Evolutionary conservation across 2,113 vertebrate species (phyloP).

Genomic region (Leucosticte australis): DNA sequence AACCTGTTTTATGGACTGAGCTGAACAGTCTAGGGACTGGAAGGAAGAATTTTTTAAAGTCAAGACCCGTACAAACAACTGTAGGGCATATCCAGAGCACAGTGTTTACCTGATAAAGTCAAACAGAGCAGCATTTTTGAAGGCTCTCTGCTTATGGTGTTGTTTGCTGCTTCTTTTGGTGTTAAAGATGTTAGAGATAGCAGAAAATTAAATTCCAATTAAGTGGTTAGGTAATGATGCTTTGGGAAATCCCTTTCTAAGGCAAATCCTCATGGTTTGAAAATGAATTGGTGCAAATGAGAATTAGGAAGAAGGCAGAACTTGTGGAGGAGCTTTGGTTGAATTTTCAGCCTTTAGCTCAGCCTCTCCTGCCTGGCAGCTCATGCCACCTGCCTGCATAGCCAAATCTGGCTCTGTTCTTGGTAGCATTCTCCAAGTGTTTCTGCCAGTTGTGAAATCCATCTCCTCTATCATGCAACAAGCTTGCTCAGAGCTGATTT

Average conservation of each 20-base stretch:
- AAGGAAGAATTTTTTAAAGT: not conserved
- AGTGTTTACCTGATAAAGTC: not conserved
- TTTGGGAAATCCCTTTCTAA: not conserved
- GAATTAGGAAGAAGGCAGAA: not conserved
- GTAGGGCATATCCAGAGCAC: not conserved
- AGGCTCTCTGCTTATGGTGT: accelerated
- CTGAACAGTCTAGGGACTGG: not conserved
- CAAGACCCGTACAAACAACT: not conserved
- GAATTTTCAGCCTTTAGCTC: not conserved
- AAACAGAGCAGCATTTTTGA: not conserved
- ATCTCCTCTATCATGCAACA: not conserved
- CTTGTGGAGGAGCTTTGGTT: not conserved
- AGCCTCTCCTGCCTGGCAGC: not conserved
- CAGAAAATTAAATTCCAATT: not conserved
- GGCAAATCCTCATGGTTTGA: not conserved
- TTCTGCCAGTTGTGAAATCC: conserved; percentile 1
- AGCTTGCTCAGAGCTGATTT: not conserved
- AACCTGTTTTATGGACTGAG: not conserved
- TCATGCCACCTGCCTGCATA: not conserved
- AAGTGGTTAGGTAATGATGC: not conserved
- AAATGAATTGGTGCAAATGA: not conserved
- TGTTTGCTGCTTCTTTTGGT: not conserved
- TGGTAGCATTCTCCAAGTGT: not conserved
- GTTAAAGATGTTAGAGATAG: not conserved
- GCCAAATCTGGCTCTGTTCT: not conserved